Evolutionary conservation across 2,888 invertebrate genomes (phyloP).

Genomic region (Volucella inanis): DNA sequence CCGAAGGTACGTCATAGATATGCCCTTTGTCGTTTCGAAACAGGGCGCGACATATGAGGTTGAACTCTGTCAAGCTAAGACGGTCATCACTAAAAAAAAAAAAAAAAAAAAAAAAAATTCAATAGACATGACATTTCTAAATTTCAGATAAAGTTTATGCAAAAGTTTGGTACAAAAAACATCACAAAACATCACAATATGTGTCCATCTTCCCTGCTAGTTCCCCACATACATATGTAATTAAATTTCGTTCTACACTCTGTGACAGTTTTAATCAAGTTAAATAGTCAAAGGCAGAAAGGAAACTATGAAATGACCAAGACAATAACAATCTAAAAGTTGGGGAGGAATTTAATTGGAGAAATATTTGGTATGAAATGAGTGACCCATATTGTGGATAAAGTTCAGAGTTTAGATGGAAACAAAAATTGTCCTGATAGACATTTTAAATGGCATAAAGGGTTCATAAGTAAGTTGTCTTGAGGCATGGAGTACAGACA

Average conservation of each 20-base stretch:
- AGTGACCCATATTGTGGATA: neutral
- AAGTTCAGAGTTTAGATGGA: neutral
- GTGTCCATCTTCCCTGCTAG: constrained; percentile 1
- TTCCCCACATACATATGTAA: constrained; percentile 17
- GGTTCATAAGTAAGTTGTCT: too few species aligned
- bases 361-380: constrained; percentile 7
- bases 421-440: neutral
- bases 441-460: too few species aligned
- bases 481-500: too few species aligned
- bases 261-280: constrained; percentile 48
- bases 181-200: neutral
- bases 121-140: neutral
- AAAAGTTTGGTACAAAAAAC: neutral
- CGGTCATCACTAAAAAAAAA: constrained; percentile 87
- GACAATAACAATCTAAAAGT: constrained; percentile 35
- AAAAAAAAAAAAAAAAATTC: neutral
- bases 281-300: constrained; percentile 12
- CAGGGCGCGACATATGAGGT: constrained; percentile 91
- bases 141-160: neutral
- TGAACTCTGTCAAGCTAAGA: constrained; percentile 90
- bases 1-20: constrained; percentile 90
- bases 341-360: constrained; percentile 41
- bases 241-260: constrained; percentile 48
- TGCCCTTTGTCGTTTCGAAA: constrained; percentile 94
- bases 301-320: neutral